Evolutionary conservation across 2,888 invertebrate genomes (phyloP).

Genomic region (Ennomos erosarius): DNA sequence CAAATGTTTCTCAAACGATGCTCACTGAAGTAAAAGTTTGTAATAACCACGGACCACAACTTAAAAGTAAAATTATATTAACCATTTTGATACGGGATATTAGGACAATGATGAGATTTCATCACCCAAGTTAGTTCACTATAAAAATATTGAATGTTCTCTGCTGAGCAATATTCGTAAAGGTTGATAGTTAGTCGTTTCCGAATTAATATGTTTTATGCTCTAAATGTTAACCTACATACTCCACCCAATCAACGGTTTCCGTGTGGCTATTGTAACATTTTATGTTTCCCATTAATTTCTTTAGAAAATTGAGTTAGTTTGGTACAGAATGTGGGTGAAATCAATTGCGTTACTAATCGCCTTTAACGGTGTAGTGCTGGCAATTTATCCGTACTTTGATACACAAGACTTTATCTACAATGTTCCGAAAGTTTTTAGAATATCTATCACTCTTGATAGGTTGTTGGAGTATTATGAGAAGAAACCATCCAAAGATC

Average conservation of each 20-base stretch:
- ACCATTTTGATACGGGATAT: too few relatives aligned
- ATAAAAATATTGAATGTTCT: too few relatives aligned
- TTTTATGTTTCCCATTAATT: constrained; percentile 53
- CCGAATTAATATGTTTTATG: constrained; percentile 9
- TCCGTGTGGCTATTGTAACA: constrained; percentile 56
- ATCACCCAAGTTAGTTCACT: too few relatives aligned
- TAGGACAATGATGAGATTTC: too few relatives aligned
- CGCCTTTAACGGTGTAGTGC: constrained; percentile 40
- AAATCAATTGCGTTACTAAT: constrained; percentile 60
- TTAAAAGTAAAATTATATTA: too few relatives aligned
- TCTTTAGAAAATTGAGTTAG: constrained; percentile 50
- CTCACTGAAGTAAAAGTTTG: too few relatives aligned
- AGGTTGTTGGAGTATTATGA: constrained; percentile 75
- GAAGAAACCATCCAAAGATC: constrained; percentile 78
- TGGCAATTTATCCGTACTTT: constrained; percentile 77
- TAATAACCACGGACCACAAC: too few relatives aligned
- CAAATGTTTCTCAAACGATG: too few relatives aligned
- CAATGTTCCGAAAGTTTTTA: constrained; percentile 79
- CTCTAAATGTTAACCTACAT: constrained; percentile 34
- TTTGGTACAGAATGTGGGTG: constrained; percentile 65
- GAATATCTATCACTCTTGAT: constrained; percentile 74
- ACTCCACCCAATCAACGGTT: constrained; percentile 62
- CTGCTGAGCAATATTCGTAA: too few relatives aligned
- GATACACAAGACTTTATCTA: constrained; percentile 81
- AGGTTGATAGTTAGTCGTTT: too few relatives aligned